phyloP scores from a whole-genome alignment of 2,113 vertebrate species.

The Eonycteris spelaea region DNA sequence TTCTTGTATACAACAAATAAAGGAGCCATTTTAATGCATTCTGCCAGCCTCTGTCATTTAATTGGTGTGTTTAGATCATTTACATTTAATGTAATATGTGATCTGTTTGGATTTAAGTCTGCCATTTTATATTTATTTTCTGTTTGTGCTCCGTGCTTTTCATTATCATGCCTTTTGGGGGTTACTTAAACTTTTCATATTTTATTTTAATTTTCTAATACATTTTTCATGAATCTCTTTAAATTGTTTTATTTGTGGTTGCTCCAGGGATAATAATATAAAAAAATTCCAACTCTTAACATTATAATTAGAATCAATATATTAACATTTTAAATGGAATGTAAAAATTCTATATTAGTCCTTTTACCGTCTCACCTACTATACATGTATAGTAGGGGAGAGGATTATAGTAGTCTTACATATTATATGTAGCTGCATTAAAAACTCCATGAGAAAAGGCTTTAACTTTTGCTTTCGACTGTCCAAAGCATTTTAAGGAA shows the following conservation, averaged over 20 bases:
- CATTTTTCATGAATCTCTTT: background rate
- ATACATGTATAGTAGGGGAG: background rate
- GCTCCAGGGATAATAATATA: background rate
- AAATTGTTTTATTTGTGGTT: background rate
- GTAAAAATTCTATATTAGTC: background rate
- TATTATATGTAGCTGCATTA: background rate
- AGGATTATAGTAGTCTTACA: background rate
- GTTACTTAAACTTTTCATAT: background rate
- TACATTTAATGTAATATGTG: background rate
- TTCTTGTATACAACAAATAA: background rate
- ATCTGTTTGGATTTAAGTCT: background rate
- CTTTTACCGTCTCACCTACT: fast-evolving
- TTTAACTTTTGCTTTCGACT: background rate
- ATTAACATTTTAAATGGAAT: background rate
- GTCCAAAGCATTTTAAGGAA: background rate
- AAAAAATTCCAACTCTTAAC: background rate
- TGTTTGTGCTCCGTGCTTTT: background rate
- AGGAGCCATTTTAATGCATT: background rate
- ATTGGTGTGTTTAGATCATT: background rate
- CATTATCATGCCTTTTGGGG: background rate
- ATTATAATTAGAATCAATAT: background rate
- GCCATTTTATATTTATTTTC: background rate
- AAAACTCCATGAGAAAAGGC: background rate
- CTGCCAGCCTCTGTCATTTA: background rate
- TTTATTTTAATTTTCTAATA: background rate